Base-by-base conservation (phyloP, 2,797 vertebrate genomes). In the Menidia menidia region DNA sequence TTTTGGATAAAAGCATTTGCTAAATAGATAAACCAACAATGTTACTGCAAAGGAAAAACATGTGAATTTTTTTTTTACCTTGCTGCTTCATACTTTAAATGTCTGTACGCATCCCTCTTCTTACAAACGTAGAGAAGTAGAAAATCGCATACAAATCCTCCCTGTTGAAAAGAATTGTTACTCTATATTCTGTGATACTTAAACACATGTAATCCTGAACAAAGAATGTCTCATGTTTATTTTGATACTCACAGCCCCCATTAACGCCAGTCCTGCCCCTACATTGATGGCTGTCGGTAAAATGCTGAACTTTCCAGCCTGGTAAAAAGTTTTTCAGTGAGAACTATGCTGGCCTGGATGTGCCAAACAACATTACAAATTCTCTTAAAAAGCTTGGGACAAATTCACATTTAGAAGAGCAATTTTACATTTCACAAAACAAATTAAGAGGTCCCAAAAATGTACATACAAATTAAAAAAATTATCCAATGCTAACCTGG, bases 271-370 rank as follows among this genome's bases (percentile, higher is more conserved):
- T 8, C 95, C 96, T 0, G 97, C 96, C 19, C 92, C 96, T 14
- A 97, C 75, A 14, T 96, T 97, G 91, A 98, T 92, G n/a, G 95
- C 32, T 3, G 96, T 96, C 47, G 96, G 96, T 68, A 98, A 91
- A 75, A 98, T 95, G 81, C 77, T 95, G 87, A 98, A 98, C 78
- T 93, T 97, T 54, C 97, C 96, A 0, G 96, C 97, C 97, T 98
- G 57, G 11, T 11, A 18, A 25, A 50, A 25, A 4, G 3, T 50
- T 50, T 15, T 50, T 25, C 18, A 19, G 25, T 25, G 25, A 25
- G 25, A 25, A 25, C 25, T 25, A 25, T 25, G 25, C 25, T 25
- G 25, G 25, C 25, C 25, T 25, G 25, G 25, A 25, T 25, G 25
- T 25, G 25, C 25, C 25, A 25, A 25, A 25, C 25, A 25, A 25